Conservation (phyloP, 1,140 invertebrate genomes). For the Drosophila trapezifrons region DNA sequence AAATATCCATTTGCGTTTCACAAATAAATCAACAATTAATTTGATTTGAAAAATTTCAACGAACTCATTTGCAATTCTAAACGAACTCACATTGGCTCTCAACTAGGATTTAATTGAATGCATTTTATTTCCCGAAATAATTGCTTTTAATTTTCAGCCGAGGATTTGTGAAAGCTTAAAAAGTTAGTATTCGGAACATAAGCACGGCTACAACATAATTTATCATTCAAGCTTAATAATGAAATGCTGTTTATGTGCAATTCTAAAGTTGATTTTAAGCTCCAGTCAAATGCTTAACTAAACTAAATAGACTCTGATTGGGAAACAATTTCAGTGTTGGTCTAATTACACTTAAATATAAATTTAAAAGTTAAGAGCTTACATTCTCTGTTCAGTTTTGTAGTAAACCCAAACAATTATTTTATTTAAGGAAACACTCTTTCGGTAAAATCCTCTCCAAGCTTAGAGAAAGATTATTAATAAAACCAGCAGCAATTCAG, state of each 20-base stretch:
- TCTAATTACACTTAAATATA: too few species aligned
- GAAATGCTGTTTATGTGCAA: neutral
- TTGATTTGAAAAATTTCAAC: constrained; percentile 15
- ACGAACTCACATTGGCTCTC: constrained; percentile 8
- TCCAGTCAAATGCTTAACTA: neutral
- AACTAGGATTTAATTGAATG: constrained; percentile 29
- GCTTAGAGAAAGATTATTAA: constrained; percentile 3
- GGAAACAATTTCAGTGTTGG: neutral
- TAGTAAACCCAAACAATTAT: neutral
- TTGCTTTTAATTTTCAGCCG: constrained; percentile 14
- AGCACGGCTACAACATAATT: neutral
- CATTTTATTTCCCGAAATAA: constrained; percentile 26
- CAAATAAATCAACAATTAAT: constrained; percentile 12
- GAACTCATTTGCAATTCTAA: constrained; percentile 30
- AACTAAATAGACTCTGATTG: neutral
- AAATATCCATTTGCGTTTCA: neutral
- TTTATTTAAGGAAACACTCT: neutral
- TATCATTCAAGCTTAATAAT: constrained; percentile 3
- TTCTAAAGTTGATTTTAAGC: neutral
- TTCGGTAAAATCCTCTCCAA: neutral
- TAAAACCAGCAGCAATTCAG: neutral
- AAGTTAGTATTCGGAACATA: constrained; percentile 24
- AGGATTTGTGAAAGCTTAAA: constrained; percentile 31
- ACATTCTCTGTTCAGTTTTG: too few species aligned
- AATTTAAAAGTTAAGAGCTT: neutral